Percentiles rank a stretch among this genome's conserved stretches.
Conservation (phyloP, 2,888 invertebrate genomes). For the Macroteleia sp. region DNA sequence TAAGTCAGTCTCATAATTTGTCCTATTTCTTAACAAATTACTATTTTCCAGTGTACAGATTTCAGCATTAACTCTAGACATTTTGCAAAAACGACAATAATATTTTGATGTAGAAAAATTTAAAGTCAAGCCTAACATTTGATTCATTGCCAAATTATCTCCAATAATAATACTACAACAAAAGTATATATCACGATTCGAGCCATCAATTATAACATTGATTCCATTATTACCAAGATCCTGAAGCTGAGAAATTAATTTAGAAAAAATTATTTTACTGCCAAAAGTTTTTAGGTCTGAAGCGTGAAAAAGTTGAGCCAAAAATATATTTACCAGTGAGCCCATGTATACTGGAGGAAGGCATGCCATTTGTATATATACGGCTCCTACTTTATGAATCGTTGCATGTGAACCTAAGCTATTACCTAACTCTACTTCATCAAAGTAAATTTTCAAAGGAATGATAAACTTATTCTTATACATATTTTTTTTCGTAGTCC, state of each 20-base stretch:
- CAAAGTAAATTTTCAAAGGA: slow-evolving; percentile 10
- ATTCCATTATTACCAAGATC: slow-evolving; percentile 12
- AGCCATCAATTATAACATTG: not conserved
- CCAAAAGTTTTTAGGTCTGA: slow-evolving; percentile 1
- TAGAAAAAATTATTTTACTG: slow-evolving; percentile 12
- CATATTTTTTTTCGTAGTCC: not conserved
- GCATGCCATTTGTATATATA: slow-evolving; percentile 14
- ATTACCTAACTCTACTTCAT: slow-evolving; percentile 24
- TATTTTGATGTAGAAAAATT: not conserved
- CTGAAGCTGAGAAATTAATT: not conserved
- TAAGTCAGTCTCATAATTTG: slow-evolving; percentile 54
- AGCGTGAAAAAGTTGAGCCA: slow-evolving; percentile 12
- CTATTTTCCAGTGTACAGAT: slow-evolving; percentile 25
- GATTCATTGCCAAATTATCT: not conserved
- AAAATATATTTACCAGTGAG: slow-evolving; percentile 14
- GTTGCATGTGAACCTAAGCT: slow-evolving; percentile 21
- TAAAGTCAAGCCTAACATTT: not conserved
- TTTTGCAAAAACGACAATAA: slow-evolving; percentile 36
- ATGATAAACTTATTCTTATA: slow-evolving; percentile 7
- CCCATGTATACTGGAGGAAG: not conserved
- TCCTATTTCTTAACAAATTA: slow-evolving; percentile 28
- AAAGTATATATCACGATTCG: not conserved
- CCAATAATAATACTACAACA: not conserved
- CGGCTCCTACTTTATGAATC: slow-evolving; percentile 24
- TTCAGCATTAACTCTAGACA: slow-evolving; percentile 27